A percentile compares a stretch with the other conserved stretches of the same genome.
Conservation (phyloP, 2,888 invertebrate genomes). For the Nemotelus pantherinus region DNA sequence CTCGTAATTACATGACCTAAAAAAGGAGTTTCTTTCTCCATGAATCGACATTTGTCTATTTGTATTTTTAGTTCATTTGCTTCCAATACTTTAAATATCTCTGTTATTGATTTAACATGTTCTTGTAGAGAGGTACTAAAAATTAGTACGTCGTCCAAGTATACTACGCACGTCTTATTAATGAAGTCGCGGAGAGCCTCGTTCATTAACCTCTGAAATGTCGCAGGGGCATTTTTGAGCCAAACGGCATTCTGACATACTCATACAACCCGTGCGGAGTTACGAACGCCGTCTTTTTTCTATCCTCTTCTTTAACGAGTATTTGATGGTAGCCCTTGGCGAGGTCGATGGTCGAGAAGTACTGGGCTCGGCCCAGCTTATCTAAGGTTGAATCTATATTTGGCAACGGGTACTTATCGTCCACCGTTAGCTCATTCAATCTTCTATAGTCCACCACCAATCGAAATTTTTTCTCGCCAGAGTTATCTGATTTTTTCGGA, state of each 20-base stretch:
- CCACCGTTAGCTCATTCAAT: slow-evolving; percentile 42
- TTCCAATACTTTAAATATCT: slow-evolving; percentile 41
- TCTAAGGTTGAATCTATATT: background rate
- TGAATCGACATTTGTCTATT: too few species aligned
- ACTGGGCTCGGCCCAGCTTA: slow-evolving; percentile 45
- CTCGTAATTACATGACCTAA: too few species aligned
- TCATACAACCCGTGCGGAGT: slow-evolving; percentile 6
- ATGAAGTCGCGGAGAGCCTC: background rate
- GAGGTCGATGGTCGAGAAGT: slow-evolving; percentile 47
- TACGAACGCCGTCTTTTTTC: background rate
- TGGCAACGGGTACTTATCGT: background rate
- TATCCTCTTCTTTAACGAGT: slow-evolving; percentile 23
- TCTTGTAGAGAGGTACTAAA: slow-evolving; percentile 45
- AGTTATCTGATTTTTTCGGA: slow-evolving; percentile 44
- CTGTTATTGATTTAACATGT: slow-evolving; percentile 42
- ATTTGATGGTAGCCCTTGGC: slow-evolving; percentile 49
- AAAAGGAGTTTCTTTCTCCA: too few species aligned
- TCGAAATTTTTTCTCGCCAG: slow-evolving; percentile 45
- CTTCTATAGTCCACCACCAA: slow-evolving; percentile 46
- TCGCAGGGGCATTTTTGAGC: background rate
- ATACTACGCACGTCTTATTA: slow-evolving; percentile 22
- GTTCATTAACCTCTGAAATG: slow-evolving; percentile 4
- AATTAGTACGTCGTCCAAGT: slow-evolving; percentile 46
- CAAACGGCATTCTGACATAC: background rate
- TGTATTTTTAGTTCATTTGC: too few species aligned